phyloP scores from a whole-genome alignment of 2,113 vertebrate genomes.

The Lagopus muta region DNA sequence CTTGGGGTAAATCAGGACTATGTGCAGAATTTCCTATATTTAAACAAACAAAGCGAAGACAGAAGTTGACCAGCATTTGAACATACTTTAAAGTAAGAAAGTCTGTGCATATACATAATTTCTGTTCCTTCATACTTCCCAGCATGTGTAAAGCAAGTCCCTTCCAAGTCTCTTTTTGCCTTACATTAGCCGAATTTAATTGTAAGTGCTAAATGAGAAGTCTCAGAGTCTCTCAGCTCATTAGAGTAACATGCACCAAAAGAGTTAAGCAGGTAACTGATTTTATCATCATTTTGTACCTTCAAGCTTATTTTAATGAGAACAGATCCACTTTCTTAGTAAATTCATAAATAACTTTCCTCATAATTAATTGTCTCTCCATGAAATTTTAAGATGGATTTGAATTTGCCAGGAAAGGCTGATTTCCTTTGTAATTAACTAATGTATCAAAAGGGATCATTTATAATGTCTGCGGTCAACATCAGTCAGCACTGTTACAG shows the following conservation, averaged over 20 bases:
- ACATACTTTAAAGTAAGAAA: background rate
- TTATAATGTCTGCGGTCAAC: conserved; percentile 53
- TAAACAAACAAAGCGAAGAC: background rate
- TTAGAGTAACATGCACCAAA: conserved; percentile 22
- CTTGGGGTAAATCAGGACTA: background rate
- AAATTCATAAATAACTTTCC: conserved; percentile 68
- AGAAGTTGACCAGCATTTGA: background rate
- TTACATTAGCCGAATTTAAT: conserved; percentile 41
- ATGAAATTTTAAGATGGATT: conserved; percentile 64
- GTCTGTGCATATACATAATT: background rate
- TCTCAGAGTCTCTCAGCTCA: conserved; percentile 21
- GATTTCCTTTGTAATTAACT: conserved; percentile 64
- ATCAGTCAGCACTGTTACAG: conserved; percentile 25
- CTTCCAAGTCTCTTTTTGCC: background rate
- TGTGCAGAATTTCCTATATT: background rate
- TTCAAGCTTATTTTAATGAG: conserved; percentile 61
- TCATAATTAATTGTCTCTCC: conserved; percentile 46
- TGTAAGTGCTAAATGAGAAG: background rate
- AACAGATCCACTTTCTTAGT: conserved; percentile 25
- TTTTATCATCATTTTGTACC: conserved; percentile 42
- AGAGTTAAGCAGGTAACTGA: conserved; percentile 26
- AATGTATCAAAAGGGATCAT: conserved; percentile 55
- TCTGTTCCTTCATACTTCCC: background rate
- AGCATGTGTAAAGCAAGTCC: background rate
- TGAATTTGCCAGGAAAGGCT: conserved; percentile 43